These are phyloP conservation scores for Takifugu ocellatus DNA, from an alignment of 2,797 vertebrate species.

Conservation along the genomic window DNA sequence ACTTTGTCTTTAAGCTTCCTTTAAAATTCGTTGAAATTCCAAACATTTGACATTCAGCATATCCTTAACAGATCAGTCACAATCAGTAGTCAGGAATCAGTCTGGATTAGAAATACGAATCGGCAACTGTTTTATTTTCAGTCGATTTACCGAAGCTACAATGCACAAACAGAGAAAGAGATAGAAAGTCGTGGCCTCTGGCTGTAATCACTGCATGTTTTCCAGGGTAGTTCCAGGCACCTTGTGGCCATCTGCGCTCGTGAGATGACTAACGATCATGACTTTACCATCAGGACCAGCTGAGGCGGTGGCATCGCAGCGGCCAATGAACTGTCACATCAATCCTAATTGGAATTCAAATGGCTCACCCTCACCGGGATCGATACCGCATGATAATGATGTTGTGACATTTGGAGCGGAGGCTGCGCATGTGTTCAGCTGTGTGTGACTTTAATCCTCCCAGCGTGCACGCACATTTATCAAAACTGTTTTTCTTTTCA, in stretches of 20 bases:
- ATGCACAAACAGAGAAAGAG: background rate
- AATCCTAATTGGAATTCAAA: slow-evolving; percentile 55
- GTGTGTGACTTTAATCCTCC: slow-evolving; percentile 7
- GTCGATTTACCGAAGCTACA: too few relatives aligned
- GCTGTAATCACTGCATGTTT: slow-evolving; percentile 26
- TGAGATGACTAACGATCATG: slow-evolving; percentile 32
- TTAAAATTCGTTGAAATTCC: too few relatives aligned
- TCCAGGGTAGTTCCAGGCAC: slow-evolving; percentile 27
- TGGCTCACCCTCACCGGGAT: slow-evolving; percentile 44
- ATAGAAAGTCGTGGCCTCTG: slow-evolving; percentile 1
- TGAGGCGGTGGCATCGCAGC: slow-evolving; percentile 6
- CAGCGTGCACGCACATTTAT: background rate
- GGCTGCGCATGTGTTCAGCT: slow-evolving; percentile 3
- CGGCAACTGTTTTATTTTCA: too few relatives aligned
- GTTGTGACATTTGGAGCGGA: slow-evolving; percentile 49
- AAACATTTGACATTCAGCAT: too few relatives aligned
- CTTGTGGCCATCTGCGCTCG: slow-evolving; percentile 18
- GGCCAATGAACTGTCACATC: slow-evolving; percentile 43
- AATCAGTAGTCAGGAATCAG: too few relatives aligned
- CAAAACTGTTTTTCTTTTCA: background rate
- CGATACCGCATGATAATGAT: slow-evolving; percentile 63
- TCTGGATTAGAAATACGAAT: too few relatives aligned
- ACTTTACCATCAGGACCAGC: slow-evolving; percentile 27
- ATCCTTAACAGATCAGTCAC: too few relatives aligned
- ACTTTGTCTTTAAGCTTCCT: too few relatives aligned